Evolutionary conservation across 2,113 vertebrate genomes (phyloP).

Genomic region (Halichoerus grypus): DNA sequence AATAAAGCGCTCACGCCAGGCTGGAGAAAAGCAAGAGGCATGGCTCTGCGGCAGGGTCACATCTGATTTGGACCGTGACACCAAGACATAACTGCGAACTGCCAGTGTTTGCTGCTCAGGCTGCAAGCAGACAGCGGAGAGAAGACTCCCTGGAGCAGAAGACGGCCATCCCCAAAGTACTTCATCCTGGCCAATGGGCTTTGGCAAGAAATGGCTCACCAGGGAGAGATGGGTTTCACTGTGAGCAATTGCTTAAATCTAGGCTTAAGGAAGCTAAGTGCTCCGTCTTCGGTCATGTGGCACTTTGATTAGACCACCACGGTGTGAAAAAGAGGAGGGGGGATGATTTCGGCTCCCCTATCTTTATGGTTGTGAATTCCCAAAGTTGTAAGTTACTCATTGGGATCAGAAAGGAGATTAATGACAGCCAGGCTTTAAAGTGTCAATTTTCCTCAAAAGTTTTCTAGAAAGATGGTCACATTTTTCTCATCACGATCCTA

Average conservation of each 20-base stretch:
- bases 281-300: neutral
- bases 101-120: conserved; percentile 72
- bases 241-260: conserved; percentile 83
- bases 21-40: conserved; percentile 45
- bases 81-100: conserved; percentile 71
- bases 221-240: conserved; percentile 77
- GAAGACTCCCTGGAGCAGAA: conserved; percentile 79
- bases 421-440: neutral
- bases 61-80: conserved; percentile 67
- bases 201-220: conserved; percentile 74
- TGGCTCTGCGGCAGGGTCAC: conserved; percentile 38
- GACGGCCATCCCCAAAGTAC: conserved; percentile 76
- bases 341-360: neutral
- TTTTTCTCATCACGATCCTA: neutral
- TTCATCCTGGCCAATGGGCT: conserved; percentile 78
- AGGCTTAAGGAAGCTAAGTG: conserved; percentile 81
- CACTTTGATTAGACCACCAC: neutral
- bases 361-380: neutral
- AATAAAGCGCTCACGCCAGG: neutral
- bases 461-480: neutral
- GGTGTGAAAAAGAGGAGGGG: neutral
- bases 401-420: neutral
- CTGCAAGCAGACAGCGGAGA: conserved; percentile 75
- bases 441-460: neutral
- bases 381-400: neutral